Conservation (phyloP, 2,888 invertebrate species). For the Phaonia tiefii region DNA sequence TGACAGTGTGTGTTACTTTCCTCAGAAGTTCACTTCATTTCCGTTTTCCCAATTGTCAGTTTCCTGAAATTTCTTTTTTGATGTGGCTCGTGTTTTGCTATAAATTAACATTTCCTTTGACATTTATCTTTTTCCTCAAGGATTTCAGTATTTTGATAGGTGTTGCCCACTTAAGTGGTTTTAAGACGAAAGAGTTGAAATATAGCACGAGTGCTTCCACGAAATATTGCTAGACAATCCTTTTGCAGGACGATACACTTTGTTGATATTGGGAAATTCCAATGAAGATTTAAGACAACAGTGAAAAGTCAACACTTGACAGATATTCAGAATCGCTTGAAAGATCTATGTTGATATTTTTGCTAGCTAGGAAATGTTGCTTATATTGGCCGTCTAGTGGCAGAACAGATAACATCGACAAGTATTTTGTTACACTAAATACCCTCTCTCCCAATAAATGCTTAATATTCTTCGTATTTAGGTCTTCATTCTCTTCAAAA, state of each 20-base stretch:
- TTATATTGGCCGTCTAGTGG: no score
- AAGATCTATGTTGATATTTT: no score
- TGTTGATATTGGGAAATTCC: constrained; percentile 8
- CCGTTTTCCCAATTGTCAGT: constrained; percentile 36
- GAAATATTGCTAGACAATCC: constrained; percentile 16
- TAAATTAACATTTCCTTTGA: constrained; percentile 50
- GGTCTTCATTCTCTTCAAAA: no score
- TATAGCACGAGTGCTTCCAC: constrained; percentile 59
- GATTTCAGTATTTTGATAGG: constrained; percentile 62
- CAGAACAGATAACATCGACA: no score
- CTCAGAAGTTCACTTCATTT: constrained; percentile 51
- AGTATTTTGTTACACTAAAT: no score
- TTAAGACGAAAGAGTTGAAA: constrained; percentile 62
- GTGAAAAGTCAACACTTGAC: not conserved
- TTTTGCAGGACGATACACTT: constrained; percentile 21
- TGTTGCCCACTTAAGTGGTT: constrained; percentile 63
- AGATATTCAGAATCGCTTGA: no score
- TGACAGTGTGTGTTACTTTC: constrained; percentile 56
- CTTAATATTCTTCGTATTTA: no score
- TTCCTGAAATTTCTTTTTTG: constrained; percentile 23
- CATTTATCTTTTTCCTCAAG: constrained; percentile 52
- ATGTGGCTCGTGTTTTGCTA: constrained; percentile 60
- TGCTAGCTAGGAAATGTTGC: no score
- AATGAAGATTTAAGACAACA: not conserved
- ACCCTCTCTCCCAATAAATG: no score